phyloP scores from a whole-genome alignment of 1,140 invertebrate species.

The Aleiodes sp. region DNA sequence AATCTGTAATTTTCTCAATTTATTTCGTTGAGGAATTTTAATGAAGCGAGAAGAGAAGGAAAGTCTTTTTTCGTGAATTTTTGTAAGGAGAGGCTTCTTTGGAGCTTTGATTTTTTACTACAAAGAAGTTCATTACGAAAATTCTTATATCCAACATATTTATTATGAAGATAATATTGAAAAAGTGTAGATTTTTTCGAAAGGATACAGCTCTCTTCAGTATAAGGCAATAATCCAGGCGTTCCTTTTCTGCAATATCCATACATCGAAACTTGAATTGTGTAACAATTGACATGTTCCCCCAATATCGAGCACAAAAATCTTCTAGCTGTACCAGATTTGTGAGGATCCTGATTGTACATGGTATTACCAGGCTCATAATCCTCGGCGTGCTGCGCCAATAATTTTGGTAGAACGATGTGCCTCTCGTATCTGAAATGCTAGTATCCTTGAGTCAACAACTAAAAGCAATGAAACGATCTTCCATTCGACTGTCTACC shows the following conservation, averaged over 20 bases:
- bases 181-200: too few species aligned
- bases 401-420: slow-evolving; percentile 89
- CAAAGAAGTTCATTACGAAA: too few species aligned
- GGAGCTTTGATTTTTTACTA: too few species aligned
- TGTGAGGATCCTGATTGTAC: slow-evolving; percentile 88
- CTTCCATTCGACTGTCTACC: too few species aligned
- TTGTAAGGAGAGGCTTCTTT: too few species aligned
- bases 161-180: background rate
- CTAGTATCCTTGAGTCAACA: background rate
- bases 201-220: slow-evolving; percentile 93
- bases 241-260: slow-evolving; percentile 77
- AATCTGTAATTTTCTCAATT: too few species aligned
- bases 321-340: slow-evolving; percentile 87
- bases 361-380: slow-evolving; percentile 83
- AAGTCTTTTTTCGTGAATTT: background rate
- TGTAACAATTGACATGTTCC: slow-evolving; percentile 85
- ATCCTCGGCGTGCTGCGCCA: slow-evolving; percentile 85
- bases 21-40: background rate
- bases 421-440: slow-evolving; percentile 79
- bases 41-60: background rate
- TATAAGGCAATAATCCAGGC: slow-evolving; percentile 80
- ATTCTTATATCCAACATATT: too few species aligned
- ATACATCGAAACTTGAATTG: slow-evolving; percentile 86
- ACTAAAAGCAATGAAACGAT: background rate
- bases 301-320: slow-evolving; percentile 75